These are phyloP conservation scores for Notocelia uddmanniana DNA, from an alignment of 2,888 invertebrate genomes.

Conservation along the genomic window DNA sequence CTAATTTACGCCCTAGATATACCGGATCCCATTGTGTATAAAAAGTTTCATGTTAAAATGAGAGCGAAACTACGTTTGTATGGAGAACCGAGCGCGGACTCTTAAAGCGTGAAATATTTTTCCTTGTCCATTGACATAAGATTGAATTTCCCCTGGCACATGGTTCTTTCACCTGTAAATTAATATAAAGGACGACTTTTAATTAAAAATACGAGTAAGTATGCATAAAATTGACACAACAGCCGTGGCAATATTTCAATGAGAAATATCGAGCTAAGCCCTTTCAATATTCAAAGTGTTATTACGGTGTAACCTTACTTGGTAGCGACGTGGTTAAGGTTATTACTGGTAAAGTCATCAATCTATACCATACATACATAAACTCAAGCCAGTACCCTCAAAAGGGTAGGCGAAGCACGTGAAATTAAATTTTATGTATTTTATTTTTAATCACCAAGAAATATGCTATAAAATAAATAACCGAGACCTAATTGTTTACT, in stretches of 20 bases:
- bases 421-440: too few species aligned
- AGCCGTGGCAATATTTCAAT: slow-evolving; percentile 6
- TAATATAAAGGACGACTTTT: slow-evolving; percentile 8
- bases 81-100: too few species aligned
- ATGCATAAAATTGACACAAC: slow-evolving; percentile 26
- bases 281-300: slow-evolving; percentile 30
- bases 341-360: slow-evolving; percentile 25
- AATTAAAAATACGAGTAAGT: slow-evolving; percentile 33
- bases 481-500: too few species aligned
- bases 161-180: neutral
- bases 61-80: too few species aligned
- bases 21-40: too few species aligned
- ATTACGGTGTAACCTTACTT: slow-evolving; percentile 25
- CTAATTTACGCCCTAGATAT: too few species aligned
- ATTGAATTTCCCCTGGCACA: neutral
- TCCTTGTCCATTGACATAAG: neutral
- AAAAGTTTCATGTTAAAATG: too few species aligned
- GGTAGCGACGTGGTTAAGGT: slow-evolving; percentile 15
- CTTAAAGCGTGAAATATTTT: neutral
- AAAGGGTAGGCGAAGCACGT: neutral
- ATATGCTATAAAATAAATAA: too few species aligned
- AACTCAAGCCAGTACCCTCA: neutral
- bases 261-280: slow-evolving; percentile 13
- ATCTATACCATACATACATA: neutral
- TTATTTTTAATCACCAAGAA: too few species aligned